Base-by-base conservation (phyloP, 2,888 invertebrate species). In the Tinea pellionella region DNA sequence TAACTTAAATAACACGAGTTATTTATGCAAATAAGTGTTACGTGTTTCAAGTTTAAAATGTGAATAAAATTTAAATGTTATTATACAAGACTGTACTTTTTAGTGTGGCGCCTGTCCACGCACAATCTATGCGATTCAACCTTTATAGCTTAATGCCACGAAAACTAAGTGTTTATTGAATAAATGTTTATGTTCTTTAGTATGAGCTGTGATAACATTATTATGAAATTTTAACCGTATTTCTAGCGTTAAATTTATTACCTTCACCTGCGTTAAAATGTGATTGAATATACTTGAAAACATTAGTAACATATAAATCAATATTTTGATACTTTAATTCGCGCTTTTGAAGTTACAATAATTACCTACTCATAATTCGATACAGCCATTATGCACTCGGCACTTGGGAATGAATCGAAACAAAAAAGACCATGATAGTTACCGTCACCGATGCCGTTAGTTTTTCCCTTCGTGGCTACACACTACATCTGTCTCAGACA, bases 131-230 rank as follows among this genome's bases (percentile, higher is more conserved):
- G 55, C 29, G n/a, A 55, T 29, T 55, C 29, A 57, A 57, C 30
- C 57, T 57, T 57, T 57, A 57, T 57, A 57, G 57, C 57, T 57
- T 57, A 57, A 57, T 57, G 18, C 19, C 57, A 57, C 32, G 57
- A 15, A 15, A 57, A 8, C 53, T 18, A 53, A 53, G 53, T 53
- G 53, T 53, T 53, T 47, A 47, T 47, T 16, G 16, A 47, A 16
- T 16, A 47, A 47, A 47, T 47, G 47, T 47, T 47, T 47, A 47
- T 47, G 47, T 47, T 47, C 16, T 6, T 47, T 15, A 47, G 47
- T 47, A 9, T 16, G 47, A 15, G 13, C 47, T n/a, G 13, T 47
- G 47, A 47, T 47, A 47, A 47, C 16, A 47, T 47, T 47, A 47
- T 16, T 47, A 16, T 47, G 37, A 37, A 37, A 37, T n/a, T 47